These are phyloP conservation scores for Parnassius smintheus DNA, from an alignment of 2,888 invertebrate species.

Conservation along the genomic window DNA sequence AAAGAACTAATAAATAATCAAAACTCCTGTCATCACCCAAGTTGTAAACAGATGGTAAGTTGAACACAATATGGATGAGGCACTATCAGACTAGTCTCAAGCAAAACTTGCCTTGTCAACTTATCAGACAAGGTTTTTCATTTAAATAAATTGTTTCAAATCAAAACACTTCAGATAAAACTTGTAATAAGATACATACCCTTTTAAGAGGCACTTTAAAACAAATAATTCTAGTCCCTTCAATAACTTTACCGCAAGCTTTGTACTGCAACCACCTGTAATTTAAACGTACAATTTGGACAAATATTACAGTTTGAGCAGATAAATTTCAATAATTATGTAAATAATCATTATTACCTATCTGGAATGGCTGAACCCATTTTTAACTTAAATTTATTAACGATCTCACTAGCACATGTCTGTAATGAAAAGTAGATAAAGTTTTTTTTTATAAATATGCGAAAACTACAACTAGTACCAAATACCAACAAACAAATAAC, in stretches of 20 bases:
- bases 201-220: slow-evolving; percentile 86
- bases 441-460: background rate
- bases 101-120: too few relatives aligned
- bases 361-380: slow-evolving; percentile 33
- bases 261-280: slow-evolving; percentile 84
- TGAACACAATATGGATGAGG: too few relatives aligned
- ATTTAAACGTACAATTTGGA: slow-evolving; percentile 32
- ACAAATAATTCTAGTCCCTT: slow-evolving; percentile 85
- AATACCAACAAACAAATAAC: background rate
- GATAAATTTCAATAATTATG: background rate
- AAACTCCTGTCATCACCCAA: too few relatives aligned
- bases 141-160: background rate
- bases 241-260: slow-evolving; percentile 83
- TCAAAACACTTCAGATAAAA: background rate
- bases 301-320: background rate
- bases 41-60: too few relatives aligned
- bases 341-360: slow-evolving; percentile 25
- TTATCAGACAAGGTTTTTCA: too few relatives aligned
- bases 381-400: slow-evolving; percentile 7
- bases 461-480: background rate
- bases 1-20: too few relatives aligned
- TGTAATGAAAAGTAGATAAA: background rate
- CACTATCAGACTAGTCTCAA: too few relatives aligned
- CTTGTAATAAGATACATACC: slow-evolving; percentile 50
- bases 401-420: background rate